A percentile compares a stretch with the other conserved stretches of the same genome.
Evolutionary conservation across 2,113 vertebrate species (phyloP).

Genomic region (Murina feae): DNA sequence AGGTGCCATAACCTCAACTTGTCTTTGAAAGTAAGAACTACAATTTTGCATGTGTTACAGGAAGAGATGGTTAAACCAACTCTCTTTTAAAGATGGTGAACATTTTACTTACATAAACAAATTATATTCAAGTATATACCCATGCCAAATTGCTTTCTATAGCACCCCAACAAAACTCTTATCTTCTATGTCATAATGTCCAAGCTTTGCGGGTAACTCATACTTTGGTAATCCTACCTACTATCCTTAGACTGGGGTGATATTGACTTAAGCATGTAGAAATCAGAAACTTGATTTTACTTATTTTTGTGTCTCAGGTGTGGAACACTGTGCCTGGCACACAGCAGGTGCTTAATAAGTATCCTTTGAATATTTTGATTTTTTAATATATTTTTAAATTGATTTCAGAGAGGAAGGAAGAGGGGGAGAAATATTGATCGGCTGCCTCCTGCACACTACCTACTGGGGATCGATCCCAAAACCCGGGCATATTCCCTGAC

Average conservation of each 20-base stretch:
- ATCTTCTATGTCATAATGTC: conserved; percentile 11
- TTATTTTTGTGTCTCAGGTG: conserved; percentile 29
- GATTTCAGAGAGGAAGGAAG: too few species aligned
- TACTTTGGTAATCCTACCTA: not conserved
- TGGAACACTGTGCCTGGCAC: not conserved
- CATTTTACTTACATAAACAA: conserved; percentile 50
- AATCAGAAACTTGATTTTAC: conserved; percentile 38
- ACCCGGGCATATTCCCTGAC: too few species aligned
- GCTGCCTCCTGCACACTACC: too few species aligned
- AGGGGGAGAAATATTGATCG: too few species aligned
- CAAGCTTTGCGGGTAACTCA: not conserved
- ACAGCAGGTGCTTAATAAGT: not conserved
- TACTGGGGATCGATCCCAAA: too few species aligned
- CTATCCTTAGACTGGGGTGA: not conserved
- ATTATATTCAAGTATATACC: conserved; percentile 13
- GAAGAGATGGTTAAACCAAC: conserved; percentile 20
- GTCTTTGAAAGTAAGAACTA: conserved; percentile 40
- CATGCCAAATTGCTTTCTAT: not conserved
- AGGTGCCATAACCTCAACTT: conserved; percentile 8
- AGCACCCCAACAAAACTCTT: not conserved
- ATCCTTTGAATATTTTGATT: not conserved
- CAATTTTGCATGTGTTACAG: conserved; percentile 35
- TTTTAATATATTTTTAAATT: too few species aligned
- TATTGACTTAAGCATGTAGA: conserved; percentile 28
- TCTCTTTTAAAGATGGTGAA: conserved; percentile 27